Base-by-base conservation (phyloP, 2,888 invertebrate species). In the Camptogramma bilineatum region DNA sequence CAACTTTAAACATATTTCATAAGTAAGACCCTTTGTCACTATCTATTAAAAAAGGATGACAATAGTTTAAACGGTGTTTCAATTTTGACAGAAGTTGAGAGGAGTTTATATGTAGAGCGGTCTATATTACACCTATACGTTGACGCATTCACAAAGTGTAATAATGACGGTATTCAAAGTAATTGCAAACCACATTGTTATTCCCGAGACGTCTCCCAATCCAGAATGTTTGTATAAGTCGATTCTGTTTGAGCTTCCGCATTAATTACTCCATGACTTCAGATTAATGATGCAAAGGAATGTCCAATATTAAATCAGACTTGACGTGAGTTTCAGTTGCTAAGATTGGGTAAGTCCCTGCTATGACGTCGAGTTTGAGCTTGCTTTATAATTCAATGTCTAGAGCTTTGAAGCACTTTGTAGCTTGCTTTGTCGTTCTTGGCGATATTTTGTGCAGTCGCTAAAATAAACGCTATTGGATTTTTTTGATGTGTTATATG, bases 231-330 rank as follows among this genome's bases (percentile, higher is more conserved):
- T 60, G 64, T 42, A 16, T 48, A 60, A 54, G 31, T 56, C 61
- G 34, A 67, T 69, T 68, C 69, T 51, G 58, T 68, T 68, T 78
- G 80, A 82, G 78, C 78, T 78, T 71, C 79, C 78, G 80, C 81
- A 73, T 79, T 80, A 83, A 84, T 84, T 82, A 80, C 79, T 79
- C 74, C 79, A 78, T 71, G 75, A 78, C 59, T 67, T 59, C 69
- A 78, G 82, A 85, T 84, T 81, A 81, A 84, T 84, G 79, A 74
- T 77, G 71, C 73, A 73, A 48, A 66, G 78, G 79, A 77, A 81
- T 81, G 81, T 77, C 73, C 72, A 74, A 77, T 80, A 79, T 66
- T 62, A 58, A 65, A 66, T 66, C 62, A 59, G 39, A 47, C 59
- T 44, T 24, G 59, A 46, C 53, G 42, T 28, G 47, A 34, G 46